phyloP scores from a whole-genome alignment of 2,113 vertebrate species.

The Ictidomys tridecemlineatus region DNA sequence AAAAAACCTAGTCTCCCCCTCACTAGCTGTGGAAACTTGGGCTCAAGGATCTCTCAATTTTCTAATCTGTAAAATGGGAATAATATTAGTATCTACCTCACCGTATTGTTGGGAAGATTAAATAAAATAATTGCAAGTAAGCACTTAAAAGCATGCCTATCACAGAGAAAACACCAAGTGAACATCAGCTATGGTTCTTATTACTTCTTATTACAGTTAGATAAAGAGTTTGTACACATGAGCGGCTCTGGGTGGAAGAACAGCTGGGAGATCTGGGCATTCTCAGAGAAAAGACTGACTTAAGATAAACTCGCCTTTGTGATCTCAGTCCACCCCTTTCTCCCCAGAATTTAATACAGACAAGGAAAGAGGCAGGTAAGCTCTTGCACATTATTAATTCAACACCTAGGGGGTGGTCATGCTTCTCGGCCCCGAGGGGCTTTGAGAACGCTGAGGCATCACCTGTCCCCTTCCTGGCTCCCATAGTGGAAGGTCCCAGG shows the following conservation, averaged over 20 bases:
- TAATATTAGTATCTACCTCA: slow-evolving; percentile 2
- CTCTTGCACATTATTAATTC: neutral
- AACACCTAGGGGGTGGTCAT: neutral
- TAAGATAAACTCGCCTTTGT: slow-evolving; percentile 22
- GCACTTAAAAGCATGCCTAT: slow-evolving; percentile 25
- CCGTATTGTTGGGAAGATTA: neutral
- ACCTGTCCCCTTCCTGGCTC: neutral
- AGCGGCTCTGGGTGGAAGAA: neutral
- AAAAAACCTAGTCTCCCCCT: slow-evolving; percentile 6
- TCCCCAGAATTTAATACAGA: neutral
- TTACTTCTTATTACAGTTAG: neutral
- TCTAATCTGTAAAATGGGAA: slow-evolving; percentile 50
- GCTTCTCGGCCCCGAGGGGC: neutral
- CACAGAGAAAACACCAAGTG: slow-evolving; percentile 21
- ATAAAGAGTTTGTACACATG: neutral
- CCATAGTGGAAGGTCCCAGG: neutral
- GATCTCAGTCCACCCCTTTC: neutral
- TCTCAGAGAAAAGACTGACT: neutral
- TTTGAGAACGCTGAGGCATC: neutral
- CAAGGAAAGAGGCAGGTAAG: neutral
- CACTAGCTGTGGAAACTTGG: neutral
- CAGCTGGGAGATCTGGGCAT: neutral
- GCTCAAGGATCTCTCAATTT: neutral
- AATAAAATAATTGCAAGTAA: neutral
- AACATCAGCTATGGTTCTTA: slow-evolving; percentile 31